Evolutionary conservation across 2,888 invertebrate genomes (phyloP).

Genomic region (Cephus pulcher): DNA sequence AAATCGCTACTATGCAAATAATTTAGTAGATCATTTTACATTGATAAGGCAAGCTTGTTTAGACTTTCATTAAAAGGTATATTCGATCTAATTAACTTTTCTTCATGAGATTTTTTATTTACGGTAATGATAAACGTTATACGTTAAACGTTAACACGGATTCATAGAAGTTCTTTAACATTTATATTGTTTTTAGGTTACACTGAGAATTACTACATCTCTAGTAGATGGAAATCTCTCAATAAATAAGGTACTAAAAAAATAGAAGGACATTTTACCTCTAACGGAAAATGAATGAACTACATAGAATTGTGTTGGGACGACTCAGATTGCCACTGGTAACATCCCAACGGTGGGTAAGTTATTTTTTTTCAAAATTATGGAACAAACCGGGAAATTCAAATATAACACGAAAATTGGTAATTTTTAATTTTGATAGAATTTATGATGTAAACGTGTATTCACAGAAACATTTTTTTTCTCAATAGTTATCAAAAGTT

Average conservation of each 20-base stretch:
- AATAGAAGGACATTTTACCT: not conserved
- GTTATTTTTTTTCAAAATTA: not conserved
- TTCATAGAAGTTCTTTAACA: not conserved
- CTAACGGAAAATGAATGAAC: not conserved
- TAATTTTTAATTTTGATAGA: not conserved
- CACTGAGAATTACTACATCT: not conserved
- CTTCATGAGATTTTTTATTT: not conserved
- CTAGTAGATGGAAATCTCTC: not conserved
- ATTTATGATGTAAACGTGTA: not conserved
- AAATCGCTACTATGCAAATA: not conserved
- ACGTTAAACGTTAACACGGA: not conserved
- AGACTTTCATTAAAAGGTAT: not conserved
- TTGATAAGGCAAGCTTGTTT: not conserved
- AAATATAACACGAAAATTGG: slow-evolving; percentile 2
- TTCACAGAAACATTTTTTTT: slow-evolving; percentile 10
- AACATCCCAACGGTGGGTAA: not conserved
- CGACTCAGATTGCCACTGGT: not conserved
- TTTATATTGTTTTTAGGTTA: not conserved
- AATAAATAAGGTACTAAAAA: not conserved
- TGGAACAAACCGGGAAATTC: not conserved
- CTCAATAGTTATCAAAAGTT: slow-evolving; percentile 49
- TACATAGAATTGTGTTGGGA: not conserved
- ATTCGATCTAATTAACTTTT: not conserved
- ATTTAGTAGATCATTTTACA: not conserved
- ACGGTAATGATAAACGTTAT: not conserved